These are phyloP conservation scores for Poeciliopsis paucimaculata DNA, from an alignment of 2,797 vertebrate genomes.

Conservation along the genomic window DNA sequence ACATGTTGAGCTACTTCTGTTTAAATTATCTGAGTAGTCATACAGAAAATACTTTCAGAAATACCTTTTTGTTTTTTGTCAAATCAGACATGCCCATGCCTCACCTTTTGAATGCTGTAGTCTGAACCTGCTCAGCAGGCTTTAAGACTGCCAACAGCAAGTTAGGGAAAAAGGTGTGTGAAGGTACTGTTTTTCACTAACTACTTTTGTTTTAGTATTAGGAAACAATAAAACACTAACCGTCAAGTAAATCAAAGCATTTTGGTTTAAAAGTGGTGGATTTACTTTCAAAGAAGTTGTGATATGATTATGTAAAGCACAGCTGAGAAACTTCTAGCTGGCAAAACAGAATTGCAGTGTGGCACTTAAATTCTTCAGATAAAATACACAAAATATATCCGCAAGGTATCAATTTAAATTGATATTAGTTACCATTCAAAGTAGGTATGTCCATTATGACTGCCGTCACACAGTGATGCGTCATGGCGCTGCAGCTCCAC, in stretches of 20 bases:
- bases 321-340: not conserved
- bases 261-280: not conserved
- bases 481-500: conserved; percentile 80
- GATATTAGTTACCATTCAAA: conserved; percentile 79
- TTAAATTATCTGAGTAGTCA: not conserved
- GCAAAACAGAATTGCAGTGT: not conserved
- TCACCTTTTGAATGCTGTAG: not conserved
- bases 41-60: not conserved
- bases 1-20: not conserved
- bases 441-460: conserved; percentile 70
- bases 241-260: not conserved
- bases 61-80: not conserved
- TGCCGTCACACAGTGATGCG: conserved; percentile 62
- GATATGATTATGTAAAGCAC: not conserved
- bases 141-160: conserved; percentile 36
- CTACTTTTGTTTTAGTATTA: not conserved
- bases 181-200: not conserved
- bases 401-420: not conserved
- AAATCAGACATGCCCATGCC: not conserved
- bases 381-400: not conserved
- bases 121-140: conserved; percentile 13
- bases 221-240: no score
- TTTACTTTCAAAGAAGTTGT: not conserved
- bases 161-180: not conserved
- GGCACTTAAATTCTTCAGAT: not conserved